A percentile compares a stretch with the other conserved stretches of the same genome.
These are phyloP conservation scores for Drosophila falleni DNA, from an alignment of 2,888 invertebrate species.

Conservation along the genomic window DNA sequence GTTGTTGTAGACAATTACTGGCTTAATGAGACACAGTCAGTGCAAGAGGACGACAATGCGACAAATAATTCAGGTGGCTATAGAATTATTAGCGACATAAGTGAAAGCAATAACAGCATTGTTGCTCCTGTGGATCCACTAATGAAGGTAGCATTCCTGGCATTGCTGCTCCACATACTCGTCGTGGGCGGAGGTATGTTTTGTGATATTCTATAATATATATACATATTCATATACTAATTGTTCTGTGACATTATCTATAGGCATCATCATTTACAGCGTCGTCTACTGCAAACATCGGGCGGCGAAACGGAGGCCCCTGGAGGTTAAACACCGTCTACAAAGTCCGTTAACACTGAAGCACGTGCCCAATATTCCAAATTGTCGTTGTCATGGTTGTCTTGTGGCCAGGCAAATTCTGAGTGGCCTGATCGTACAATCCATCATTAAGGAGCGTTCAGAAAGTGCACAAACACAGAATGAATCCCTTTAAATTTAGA, in stretches of 20 bases:
- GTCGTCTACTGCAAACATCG: constrained; percentile 37
- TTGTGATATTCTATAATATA: background rate
- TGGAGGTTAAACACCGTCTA: constrained; percentile 28
- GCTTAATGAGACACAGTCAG: constrained; percentile 50
- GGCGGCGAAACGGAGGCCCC: constrained; percentile 2
- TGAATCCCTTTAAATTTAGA: background rate
- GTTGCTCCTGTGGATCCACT: constrained; percentile 20
- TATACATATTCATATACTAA: background rate
- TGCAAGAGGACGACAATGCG: constrained; percentile 25
- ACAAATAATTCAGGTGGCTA: constrained; percentile 24
- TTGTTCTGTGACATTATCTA: constrained; percentile 1
- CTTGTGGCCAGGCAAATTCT: constrained; percentile 55
- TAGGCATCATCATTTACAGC: constrained; percentile 59
- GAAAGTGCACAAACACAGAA: background rate
- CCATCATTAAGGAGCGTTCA: constrained; percentile 24
- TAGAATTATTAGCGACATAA: constrained; percentile 10
- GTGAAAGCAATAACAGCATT: background rate
- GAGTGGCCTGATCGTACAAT: constrained; percentile 50
- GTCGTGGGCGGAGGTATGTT: constrained; percentile 55
- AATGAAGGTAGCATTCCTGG: constrained; percentile 34
- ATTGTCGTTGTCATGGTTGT: constrained; percentile 60
- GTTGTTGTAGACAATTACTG: constrained; percentile 25
- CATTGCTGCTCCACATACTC: constrained; percentile 55
- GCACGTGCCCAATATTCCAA: constrained; percentile 47
- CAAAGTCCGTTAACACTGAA: constrained; percentile 38